A percentile compares a stretch with the other conserved stretches of the same genome.
Evolutionary conservation across 2,797 vertebrate genomes (phyloP).

Genomic region (Apogon hyalosoma): DNA sequence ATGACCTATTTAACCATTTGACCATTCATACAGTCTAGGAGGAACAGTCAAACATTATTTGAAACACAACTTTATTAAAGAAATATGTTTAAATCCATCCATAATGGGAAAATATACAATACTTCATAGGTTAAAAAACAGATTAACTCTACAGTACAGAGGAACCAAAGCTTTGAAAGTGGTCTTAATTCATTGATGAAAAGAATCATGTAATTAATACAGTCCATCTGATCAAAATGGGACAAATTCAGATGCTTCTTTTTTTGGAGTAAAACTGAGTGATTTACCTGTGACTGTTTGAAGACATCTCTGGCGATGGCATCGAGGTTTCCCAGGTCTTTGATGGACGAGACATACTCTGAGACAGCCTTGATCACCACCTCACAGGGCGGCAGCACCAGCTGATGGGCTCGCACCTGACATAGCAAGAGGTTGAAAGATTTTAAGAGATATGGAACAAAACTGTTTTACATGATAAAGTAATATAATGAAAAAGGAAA

Average conservation of each 20-base stretch:
- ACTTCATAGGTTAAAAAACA: too few species aligned
- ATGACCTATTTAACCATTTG: slow-evolving; percentile 17
- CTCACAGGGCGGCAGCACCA: slow-evolving; percentile 93
- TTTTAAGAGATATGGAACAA: not conserved
- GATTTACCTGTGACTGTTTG: slow-evolving; percentile 91
- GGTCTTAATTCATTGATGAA: too few species aligned
- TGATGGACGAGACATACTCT: slow-evolving; percentile 91
- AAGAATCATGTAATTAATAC: too few species aligned
- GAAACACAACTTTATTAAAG: too few species aligned
- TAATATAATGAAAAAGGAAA: not conserved
- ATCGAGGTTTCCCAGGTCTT: slow-evolving; percentile 91
- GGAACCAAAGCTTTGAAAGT: too few species aligned
- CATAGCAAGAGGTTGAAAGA: not conserved
- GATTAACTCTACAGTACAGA: too few species aligned
- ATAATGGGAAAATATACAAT: too few species aligned
- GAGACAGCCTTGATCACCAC: slow-evolving; percentile 96
- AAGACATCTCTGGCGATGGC: slow-evolving; percentile 92
- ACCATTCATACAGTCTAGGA: not conserved
- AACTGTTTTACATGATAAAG: not conserved
- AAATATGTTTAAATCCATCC: too few species aligned
- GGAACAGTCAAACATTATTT: not conserved
- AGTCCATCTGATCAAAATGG: too few species aligned
- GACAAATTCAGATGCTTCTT: too few species aligned
- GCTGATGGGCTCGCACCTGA: slow-evolving; percentile 92
- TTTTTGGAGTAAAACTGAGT: not conserved